Evolutionary conservation across 2,797 vertebrate genomes (phyloP), one percentile per base, ranked within the genome.

Genomic region (Lagodon rhomboides): DNA sequence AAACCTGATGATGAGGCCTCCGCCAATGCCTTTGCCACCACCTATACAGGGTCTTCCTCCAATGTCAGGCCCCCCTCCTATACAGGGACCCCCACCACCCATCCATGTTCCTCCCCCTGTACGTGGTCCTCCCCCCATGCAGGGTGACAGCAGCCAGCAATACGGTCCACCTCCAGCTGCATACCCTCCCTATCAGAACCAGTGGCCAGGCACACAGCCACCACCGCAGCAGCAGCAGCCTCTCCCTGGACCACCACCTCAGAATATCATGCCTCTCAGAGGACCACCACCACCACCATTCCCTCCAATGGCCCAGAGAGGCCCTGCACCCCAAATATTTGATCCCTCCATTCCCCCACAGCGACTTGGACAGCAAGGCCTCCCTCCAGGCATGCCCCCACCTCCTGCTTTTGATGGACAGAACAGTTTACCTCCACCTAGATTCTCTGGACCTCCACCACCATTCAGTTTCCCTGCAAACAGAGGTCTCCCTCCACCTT

Each of bases 381-480:
- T 91, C 67, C 96, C 87, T 55, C 95, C 94, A 77, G 94, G 96
- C 53, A 87, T 92, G 6, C 90, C 88, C 23, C 94, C 92, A 46
- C 89, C 86, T 25, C 85, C 90, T 60, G 50, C 77, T 34, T 95
- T 96, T 83, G 95, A 98, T 53, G 96, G 95, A 62, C 96, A 96
- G 70, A 95, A 93, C 78, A 95, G 85, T 22, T 92, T 96, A 38
- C 88, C 93, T 0, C 94, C 95, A 12, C 94, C 92, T 72, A 94
- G 97, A 85, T 98, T 97, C 64, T 90, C 92, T 66, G 93, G 92
- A 30, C 97, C 95, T 1, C 97, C 96, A 50, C 96, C 95, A 60
- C 97, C 97, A 82, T 96, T 97, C 78, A 96, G 94, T 80, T 98
- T 97, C 82, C 91, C 97, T 78, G 90, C 94, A 85, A 96, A 95